These are phyloP conservation scores for Acanthopagrus latus DNA, from an alignment of 2,797 vertebrate genomes.

Conservation along the genomic window DNA sequence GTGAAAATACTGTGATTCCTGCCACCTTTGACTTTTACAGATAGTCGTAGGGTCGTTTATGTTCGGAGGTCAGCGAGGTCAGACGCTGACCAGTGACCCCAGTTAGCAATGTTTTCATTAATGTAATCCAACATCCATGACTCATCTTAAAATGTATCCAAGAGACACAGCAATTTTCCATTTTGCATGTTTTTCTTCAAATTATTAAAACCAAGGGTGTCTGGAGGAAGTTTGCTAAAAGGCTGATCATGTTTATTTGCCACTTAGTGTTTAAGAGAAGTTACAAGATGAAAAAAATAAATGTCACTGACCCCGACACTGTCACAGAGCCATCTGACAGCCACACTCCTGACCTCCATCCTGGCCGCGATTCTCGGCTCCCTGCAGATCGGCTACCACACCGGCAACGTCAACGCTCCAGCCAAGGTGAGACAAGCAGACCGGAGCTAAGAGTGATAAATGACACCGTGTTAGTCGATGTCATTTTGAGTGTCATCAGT, in stretches of 20 bases:
- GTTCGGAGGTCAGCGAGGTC: not conserved
- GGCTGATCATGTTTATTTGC: too few relatives aligned
- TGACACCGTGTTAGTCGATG: not conserved
- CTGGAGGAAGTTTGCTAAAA: too few relatives aligned
- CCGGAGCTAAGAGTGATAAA: not conserved
- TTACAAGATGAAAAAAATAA: not conserved
- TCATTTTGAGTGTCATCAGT: too few relatives aligned
- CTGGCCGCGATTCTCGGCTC: slow-evolving; percentile 85
- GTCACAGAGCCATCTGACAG: slow-evolving; percentile 79
- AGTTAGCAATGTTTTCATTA: too few relatives aligned
- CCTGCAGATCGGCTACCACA: slow-evolving; percentile 88
- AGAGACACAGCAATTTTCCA: too few relatives aligned
- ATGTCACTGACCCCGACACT: not conserved
- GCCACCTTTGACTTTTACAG: slow-evolving; percentile 27
- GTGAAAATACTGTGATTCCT: slow-evolving; percentile 42
- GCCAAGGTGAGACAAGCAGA: slow-evolving; percentile 79
- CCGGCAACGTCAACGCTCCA: slow-evolving; percentile 86
- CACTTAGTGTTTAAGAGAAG: too few relatives aligned
- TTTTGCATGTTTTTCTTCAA: too few relatives aligned
- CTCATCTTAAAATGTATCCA: too few relatives aligned
- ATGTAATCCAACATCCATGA: too few relatives aligned
- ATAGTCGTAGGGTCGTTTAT: slow-evolving; percentile 6
- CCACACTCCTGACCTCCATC: slow-evolving; percentile 82
- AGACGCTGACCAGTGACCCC: not conserved
- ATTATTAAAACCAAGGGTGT: too few relatives aligned